Percentiles rank a stretch among this genome's conserved stretches.
phyloP scores from a whole-genome alignment of 2,797 vertebrate genomes.

The Anas acuta region DNA sequence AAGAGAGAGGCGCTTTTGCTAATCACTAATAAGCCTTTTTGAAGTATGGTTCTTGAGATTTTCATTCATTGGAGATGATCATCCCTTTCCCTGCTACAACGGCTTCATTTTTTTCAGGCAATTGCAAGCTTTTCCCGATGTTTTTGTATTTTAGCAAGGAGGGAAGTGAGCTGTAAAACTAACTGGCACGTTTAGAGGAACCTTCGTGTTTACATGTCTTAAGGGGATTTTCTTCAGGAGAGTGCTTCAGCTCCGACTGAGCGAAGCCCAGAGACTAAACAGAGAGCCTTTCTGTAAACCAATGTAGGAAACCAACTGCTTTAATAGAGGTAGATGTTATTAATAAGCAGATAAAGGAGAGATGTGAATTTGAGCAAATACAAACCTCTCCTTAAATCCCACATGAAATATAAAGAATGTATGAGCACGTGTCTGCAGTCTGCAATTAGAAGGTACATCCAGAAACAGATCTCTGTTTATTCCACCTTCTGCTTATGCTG shows the following conservation, averaged over 20 bases:
- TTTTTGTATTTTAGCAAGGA: not conserved
- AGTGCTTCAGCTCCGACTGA: not conserved
- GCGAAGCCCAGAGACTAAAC: not conserved
- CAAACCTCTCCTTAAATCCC: not conserved
- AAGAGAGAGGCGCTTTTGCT: not conserved
- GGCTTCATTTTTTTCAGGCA: not conserved
- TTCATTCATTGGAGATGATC: not conserved
- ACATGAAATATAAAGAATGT: not conserved
- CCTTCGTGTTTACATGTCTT: not conserved
- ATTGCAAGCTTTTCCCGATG: not conserved
- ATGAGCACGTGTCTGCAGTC: not conserved
- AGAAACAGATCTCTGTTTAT: not conserved
- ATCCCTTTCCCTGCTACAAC: not conserved
- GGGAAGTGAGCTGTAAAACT: not conserved
- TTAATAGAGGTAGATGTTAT: not conserved
- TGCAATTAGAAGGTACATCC: not conserved
- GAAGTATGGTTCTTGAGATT: not conserved
- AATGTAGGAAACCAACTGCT: not conserved
- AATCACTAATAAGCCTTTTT: not conserved
- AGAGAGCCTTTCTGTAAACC: not conserved
- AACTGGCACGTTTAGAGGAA: not conserved
- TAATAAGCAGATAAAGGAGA: constrained; percentile 3
- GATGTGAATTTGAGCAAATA: not conserved
- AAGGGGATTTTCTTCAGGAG: not conserved
- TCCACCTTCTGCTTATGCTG: not conserved